Evolutionary conservation across 2,797 vertebrate species (phyloP).

Genomic region (Erpetoichthys calabaricus): DNA sequence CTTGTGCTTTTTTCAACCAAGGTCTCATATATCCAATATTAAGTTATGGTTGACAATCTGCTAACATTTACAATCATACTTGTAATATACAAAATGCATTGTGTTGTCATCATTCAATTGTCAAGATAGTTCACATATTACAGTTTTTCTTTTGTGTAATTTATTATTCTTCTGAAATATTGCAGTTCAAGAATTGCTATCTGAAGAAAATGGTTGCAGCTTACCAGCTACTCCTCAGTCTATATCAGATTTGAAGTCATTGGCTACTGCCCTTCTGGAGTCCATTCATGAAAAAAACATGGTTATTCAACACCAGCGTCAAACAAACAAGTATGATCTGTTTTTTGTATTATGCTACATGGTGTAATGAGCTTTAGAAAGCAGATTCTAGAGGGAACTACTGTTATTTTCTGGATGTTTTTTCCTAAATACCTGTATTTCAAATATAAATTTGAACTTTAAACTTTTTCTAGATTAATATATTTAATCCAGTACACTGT

Average conservation of each 20-base stretch:
- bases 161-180: background rate
- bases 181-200: slow-evolving; percentile 62
- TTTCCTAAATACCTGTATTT: no score
- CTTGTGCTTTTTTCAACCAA: no score
- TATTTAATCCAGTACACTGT: no score
- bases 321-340: slow-evolving; percentile 82
- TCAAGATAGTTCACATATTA: no score
- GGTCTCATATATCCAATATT: no score
- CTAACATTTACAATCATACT: no score
- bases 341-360: slow-evolving; percentile 6
- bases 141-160: no score
- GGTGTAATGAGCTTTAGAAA: background rate
- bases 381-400: background rate
- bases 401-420: background rate
- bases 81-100: no score
- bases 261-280: slow-evolving; percentile 88
- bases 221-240: slow-evolving; percentile 89
- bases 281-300: slow-evolving; percentile 98
- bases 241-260: slow-evolving; percentile 90
- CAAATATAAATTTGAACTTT: no score
- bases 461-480: no score
- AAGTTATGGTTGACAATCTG: no score
- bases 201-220: slow-evolving; percentile 84
- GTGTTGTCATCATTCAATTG: no score
- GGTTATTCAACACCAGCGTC: slow-evolving; percentile 92